phyloP scores from a whole-genome alignment of 2,797 vertebrate species.

The Eulemur albifrons region DNA sequence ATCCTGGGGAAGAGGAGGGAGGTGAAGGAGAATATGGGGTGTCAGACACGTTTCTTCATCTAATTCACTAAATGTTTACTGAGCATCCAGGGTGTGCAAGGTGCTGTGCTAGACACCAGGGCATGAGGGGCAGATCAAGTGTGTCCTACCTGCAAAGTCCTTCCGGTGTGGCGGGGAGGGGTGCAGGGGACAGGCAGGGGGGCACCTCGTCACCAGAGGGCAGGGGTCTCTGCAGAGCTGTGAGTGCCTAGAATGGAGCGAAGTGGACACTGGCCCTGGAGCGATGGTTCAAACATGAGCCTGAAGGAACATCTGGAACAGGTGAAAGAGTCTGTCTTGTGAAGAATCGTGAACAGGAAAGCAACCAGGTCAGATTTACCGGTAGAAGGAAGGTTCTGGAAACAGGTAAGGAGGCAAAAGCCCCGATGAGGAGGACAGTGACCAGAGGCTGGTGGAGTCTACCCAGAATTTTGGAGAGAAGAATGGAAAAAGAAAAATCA shows the following conservation, averaged over 20 bases:
- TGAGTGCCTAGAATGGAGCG: background rate
- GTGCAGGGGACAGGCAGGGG: background rate
- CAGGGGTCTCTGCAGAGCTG: background rate
- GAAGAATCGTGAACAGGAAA: background rate
- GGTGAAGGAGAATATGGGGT: background rate
- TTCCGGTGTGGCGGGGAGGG: background rate
- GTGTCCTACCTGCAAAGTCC: background rate
- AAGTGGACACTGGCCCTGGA: accelerated
- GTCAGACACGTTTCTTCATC: background rate
- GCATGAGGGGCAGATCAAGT: background rate
- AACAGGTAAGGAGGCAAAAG: background rate
- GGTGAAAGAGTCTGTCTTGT: background rate
- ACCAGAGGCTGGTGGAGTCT: background rate
- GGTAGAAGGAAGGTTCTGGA: background rate
- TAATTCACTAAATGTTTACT: background rate
- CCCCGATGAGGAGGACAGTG: background rate
- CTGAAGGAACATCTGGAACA: background rate
- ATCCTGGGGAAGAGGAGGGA: background rate
- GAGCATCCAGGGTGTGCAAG: background rate
- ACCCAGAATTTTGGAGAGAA: background rate
- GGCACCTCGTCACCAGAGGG: accelerated
- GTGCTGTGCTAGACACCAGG: background rate
- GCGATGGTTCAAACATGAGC: background rate
- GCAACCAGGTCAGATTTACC: background rate
- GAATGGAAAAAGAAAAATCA: background rate